Evolutionary conservation across 2,113 vertebrate genomes (phyloP), one percentile per base, ranked within the genome.

Genomic region (Kryptolebias marmoratus): DNA sequence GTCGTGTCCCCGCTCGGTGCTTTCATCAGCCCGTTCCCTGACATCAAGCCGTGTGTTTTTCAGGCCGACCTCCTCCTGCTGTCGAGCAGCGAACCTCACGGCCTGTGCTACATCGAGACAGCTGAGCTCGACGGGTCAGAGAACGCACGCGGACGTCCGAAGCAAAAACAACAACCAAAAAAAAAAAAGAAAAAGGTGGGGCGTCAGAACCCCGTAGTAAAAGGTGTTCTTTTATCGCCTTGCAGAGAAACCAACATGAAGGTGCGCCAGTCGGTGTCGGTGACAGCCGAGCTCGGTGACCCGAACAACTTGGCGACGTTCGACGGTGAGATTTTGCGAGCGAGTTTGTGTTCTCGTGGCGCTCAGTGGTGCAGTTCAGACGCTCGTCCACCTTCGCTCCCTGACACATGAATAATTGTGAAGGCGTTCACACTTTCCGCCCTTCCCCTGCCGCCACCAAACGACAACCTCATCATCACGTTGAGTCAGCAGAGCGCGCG

Each of bases 31-130:
- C 22, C 22, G 48, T 68, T 73, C 81, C 57, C 65, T 80, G 69
- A 76, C 65, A 22, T 73, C 72, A 71, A 22, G 54, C 64, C 63
- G 47, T 90, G 18, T 85, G 10, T 77, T 81, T 22, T 86, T 12
- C 88, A 99, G 97, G 97, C 97, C 66, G 97, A 98, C 80, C 94
- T 98, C 80, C 95, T 99, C 65, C 93, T 98, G 69, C 91, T 99
- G n/a, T 98, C 93, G 88, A 98, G 96, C 93, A 98, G 95, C 0
- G 97, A 99, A 69, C 97, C 97, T 48, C 97, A 99, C 0, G 95
- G 97, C 10, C 89, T 99, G 82, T 99, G 97, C 81, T 99, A 99
- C 91, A 95, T 98, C 8, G 97, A 99, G 91, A 99, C 97, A 0
- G 95, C 97, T 0, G 97, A 99, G 81, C 94, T 98, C 10, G 97